Evolutionary conservation across 2,113 vertebrate species (phyloP).

Genomic region (Neolamprologus sp.): DNA sequence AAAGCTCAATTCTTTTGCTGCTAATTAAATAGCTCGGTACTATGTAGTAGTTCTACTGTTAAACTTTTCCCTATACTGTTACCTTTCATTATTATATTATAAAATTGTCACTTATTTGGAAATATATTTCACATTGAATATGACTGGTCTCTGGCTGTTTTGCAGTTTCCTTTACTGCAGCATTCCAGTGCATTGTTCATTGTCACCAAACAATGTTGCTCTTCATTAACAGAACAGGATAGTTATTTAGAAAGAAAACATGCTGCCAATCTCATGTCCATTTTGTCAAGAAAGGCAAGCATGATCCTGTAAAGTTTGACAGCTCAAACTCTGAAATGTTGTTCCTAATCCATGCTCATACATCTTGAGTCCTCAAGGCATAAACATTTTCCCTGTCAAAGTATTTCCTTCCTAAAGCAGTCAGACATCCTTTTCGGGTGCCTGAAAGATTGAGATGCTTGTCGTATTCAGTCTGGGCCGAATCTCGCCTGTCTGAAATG

Average conservation of each 20-base stretch:
- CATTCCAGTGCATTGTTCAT: background rate
- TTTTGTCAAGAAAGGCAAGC: constrained; percentile 32
- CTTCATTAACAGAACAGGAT: background rate
- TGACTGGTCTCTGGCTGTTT: background rate
- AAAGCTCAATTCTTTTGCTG: background rate
- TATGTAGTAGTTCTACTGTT: background rate
- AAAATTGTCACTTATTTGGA: background rate
- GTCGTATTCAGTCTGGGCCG: constrained; percentile 30
- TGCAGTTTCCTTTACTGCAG: background rate
- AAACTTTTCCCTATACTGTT: background rate
- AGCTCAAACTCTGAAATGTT: constrained; percentile 3
- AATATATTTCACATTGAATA: background rate
- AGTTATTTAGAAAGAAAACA: constrained; percentile 45
- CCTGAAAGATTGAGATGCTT: constrained; percentile 48
- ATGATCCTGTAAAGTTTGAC: constrained; percentile 10
- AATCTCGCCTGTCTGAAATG: constrained; percentile 54
- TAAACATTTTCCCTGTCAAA: constrained; percentile 45
- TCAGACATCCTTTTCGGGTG: constrained; percentile 27
- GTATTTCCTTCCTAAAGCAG: constrained; percentile 43
- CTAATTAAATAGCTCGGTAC: background rate
- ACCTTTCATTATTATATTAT: background rate
- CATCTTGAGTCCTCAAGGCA: background rate
- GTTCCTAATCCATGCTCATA: constrained; percentile 16
- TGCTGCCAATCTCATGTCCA: background rate
- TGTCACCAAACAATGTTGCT: constrained; percentile 9